Percentiles rank a stretch among this genome's conserved stretches.
Conservation (phyloP, 1,140 invertebrate genomes). For the Habropoda laboriosa region DNA sequence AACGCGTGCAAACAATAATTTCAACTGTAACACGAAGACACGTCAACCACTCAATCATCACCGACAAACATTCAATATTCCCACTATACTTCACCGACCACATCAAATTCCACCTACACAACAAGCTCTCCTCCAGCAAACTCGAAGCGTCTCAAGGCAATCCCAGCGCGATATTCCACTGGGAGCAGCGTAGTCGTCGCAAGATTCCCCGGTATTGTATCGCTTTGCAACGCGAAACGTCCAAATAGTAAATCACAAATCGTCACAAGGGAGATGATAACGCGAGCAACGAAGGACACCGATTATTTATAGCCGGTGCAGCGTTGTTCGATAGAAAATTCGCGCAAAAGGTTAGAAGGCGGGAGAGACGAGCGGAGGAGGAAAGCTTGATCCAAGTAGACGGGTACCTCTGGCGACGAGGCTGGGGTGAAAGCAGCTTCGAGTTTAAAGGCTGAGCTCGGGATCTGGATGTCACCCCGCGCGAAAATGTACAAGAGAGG, state of each 20-base stretch:
- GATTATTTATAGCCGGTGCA: slow-evolving; percentile 43
- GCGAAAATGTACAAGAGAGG: slow-evolving; percentile 63
- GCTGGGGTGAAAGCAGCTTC: slow-evolving; percentile 65
- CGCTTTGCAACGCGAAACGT: neutral
- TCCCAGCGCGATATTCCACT: neutral
- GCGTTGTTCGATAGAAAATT: slow-evolving; percentile 40
- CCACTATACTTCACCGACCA: neutral
- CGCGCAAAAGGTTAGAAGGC: neutral
- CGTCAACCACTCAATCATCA: neutral
- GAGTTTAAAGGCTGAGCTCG: slow-evolving; percentile 70
- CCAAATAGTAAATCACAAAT: slow-evolving; percentile 26
- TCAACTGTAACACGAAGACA: no score
- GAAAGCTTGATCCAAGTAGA: slow-evolving; percentile 65
- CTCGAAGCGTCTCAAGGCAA: neutral
- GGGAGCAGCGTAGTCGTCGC: neutral
- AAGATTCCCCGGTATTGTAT: neutral
- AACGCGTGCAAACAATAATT: no score
- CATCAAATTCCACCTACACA: no score
- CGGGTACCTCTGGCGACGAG: slow-evolving; percentile 58
- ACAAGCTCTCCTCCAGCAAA: neutral
- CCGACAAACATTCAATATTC: neutral
- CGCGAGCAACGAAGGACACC: neutral
- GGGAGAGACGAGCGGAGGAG: slow-evolving; percentile 33
- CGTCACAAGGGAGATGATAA: neutral
- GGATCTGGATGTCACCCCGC: slow-evolving; percentile 64